Evolutionary conservation across 1,140 invertebrate species (phyloP).

Genomic region (Drosophila watanabei): DNA sequence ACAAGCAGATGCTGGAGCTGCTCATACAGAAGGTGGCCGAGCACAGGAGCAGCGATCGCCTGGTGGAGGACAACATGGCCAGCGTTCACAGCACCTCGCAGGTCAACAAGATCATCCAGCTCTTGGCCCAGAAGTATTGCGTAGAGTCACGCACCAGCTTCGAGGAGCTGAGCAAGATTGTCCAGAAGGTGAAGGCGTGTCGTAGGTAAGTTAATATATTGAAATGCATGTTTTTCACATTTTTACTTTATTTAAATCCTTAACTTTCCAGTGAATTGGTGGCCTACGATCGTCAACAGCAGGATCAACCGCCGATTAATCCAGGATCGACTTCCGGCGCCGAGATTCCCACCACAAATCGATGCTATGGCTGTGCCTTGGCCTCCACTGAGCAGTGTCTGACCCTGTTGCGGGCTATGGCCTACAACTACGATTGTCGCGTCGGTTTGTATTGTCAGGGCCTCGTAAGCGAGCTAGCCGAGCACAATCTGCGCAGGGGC

Average conservation of each 20-base stretch:
- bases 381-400: conserved; percentile 97
- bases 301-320: conserved; percentile 85
- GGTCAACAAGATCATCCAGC: conserved; percentile 94
- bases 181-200: conserved; percentile 95
- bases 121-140: conserved; percentile 96
- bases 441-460: conserved; percentile 94
- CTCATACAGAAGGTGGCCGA: conserved; percentile 84
- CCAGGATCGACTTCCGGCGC: conserved; percentile 12
- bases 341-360: conserved; percentile 84
- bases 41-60: conserved; percentile 79
- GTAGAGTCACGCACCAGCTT: conserved; percentile 97
- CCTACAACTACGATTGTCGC: conserved; percentile 92
- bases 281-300: conserved; percentile 95
- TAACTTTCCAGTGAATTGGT: conserved; percentile 90
- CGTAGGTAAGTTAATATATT: conserved; percentile 86
- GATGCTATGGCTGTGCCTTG: conserved; percentile 94
- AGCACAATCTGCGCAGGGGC: conserved; percentile 94
- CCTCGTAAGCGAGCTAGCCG: conserved; percentile 95
- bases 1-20: conserved; percentile 94
- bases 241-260: conserved; percentile 44
- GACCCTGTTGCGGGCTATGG: conserved; percentile 95
- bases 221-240: neutral
- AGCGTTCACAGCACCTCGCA: conserved; percentile 87
- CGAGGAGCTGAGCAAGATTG: conserved; percentile 98
- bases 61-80: conserved; percentile 86